These are phyloP conservation scores for Ciconia stormi DNA, from an alignment of 2,113 vertebrate species.

Conservation along the genomic window DNA sequence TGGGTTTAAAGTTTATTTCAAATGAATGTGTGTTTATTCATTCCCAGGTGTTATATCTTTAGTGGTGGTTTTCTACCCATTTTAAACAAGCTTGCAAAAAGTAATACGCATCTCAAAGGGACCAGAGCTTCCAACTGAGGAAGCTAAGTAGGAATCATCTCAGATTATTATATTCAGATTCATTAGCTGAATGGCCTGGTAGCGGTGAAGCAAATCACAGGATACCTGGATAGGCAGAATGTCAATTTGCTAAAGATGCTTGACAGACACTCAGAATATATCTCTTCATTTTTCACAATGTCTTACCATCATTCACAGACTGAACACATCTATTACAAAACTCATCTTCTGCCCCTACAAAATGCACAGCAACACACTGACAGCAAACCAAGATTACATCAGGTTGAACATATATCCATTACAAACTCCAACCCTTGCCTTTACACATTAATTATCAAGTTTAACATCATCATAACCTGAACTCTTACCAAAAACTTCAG, in stretches of 20 bases:
- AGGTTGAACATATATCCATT: not conserved
- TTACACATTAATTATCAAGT: not conserved
- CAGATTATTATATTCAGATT: not conserved
- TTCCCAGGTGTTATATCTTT: not conserved
- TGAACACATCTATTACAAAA: not conserved
- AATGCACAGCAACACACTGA: not conserved
- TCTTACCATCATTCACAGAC: not conserved
- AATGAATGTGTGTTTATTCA: not conserved
- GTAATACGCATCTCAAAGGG: not conserved
- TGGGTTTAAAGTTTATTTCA: conserved; percentile 8
- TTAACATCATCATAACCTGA: not conserved
- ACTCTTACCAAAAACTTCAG: not conserved
- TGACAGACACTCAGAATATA: not conserved
- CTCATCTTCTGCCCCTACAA: not conserved
- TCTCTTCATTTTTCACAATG: not conserved
- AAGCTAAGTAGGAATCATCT: not conserved
- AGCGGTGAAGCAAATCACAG: not conserved
- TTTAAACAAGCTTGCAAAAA: not conserved
- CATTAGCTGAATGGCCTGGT: not conserved
- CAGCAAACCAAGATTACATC: not conserved
- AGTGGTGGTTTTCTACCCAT: not conserved
- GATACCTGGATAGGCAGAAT: not conserved
- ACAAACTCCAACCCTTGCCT: not conserved
- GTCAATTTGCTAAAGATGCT: not conserved
- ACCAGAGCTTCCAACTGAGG: not conserved